Percentiles rank a stretch among this genome's conserved stretches.
These are phyloP conservation scores for Drosophila repletoides DNA, from an alignment of 1,140 invertebrate genomes.

Conservation along the genomic window DNA sequence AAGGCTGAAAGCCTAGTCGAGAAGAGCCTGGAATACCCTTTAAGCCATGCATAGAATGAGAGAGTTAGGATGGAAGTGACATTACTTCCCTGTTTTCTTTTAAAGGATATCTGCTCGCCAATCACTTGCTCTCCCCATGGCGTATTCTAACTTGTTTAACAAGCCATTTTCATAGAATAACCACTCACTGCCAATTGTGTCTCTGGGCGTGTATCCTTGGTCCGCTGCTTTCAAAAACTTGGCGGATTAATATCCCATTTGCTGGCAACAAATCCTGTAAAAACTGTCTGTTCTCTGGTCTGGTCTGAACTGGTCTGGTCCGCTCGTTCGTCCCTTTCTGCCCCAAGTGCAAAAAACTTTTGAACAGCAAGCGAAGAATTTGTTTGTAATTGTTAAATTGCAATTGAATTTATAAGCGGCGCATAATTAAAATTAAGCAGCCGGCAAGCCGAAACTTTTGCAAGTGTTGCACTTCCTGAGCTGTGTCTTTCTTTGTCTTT, in stretches of 20 bases:
- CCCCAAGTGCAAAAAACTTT: constrained; percentile 54
- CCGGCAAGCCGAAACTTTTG: constrained; percentile 62
- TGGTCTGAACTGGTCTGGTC: constrained; percentile 27
- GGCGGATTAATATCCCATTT: constrained; percentile 72
- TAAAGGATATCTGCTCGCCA: neutral
- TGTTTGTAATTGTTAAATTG: constrained; percentile 75
- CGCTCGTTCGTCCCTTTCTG: constrained; percentile 1
- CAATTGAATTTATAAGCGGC: constrained; percentile 77
- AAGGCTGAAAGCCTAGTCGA: too few species aligned
- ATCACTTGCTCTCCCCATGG: too few species aligned
- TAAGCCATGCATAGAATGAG: too few species aligned
- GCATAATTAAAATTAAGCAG: constrained; percentile 78
- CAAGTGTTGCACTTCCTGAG: constrained; percentile 62
- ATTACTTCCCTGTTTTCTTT: neutral
- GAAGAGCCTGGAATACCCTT: too few species aligned
- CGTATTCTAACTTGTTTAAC: constrained; percentile 15
- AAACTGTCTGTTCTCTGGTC: constrained; percentile 61
- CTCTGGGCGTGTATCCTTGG: constrained; percentile 16
- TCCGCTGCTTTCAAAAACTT: constrained; percentile 26
- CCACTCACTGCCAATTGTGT: constrained; percentile 9
- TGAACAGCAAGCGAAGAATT: constrained; percentile 38
- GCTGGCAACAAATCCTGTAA: constrained; percentile 61
- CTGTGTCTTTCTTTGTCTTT: constrained; percentile 24
- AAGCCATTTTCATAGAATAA: constrained; percentile 33
- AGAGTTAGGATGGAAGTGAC: too few species aligned